Conservation (phyloP, 2,113 vertebrate species). For the Elephantulus edwardii region DNA sequence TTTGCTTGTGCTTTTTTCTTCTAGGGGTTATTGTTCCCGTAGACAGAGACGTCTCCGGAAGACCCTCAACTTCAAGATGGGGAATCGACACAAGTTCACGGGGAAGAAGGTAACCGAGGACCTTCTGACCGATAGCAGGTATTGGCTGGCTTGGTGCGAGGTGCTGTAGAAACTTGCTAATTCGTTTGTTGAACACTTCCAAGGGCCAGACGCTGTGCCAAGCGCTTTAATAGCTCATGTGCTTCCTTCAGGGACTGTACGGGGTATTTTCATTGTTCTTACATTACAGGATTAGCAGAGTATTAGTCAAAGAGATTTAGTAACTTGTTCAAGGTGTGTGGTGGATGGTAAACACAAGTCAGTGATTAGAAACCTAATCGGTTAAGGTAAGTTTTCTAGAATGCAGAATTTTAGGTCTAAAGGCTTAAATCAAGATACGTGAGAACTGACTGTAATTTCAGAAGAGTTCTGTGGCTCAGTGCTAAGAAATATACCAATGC, state of each 20-base stretch:
- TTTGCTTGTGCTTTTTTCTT: constrained; percentile 39
- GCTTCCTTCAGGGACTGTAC: not conserved
- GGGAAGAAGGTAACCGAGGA: constrained; percentile 97
- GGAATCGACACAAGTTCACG: constrained; percentile 97
- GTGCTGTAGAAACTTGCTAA: not conserved
- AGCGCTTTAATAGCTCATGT: not conserved
- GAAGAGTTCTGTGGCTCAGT: not conserved
- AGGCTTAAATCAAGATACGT: not conserved
- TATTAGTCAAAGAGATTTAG: not conserved
- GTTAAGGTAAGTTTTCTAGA: not conserved
- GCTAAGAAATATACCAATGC: no score
- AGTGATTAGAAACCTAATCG: not conserved
- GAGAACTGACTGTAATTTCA: no score
- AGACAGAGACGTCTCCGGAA: constrained; percentile 95
- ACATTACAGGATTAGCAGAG: not conserved
- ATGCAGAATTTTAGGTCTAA: not conserved
- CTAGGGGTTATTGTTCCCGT: constrained; percentile 96
- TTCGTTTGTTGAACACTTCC: not conserved
- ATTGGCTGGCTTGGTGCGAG: not conserved
- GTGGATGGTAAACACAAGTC: not conserved
- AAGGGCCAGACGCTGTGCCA: not conserved
- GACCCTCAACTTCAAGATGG: constrained; percentile 97
- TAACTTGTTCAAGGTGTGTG: not conserved
- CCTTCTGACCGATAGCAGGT: constrained; percentile 96
- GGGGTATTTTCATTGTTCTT: not conserved